Base-by-base conservation (phyloP, 2,113 vertebrate genomes). In the Bolborhynchus lineola region DNA sequence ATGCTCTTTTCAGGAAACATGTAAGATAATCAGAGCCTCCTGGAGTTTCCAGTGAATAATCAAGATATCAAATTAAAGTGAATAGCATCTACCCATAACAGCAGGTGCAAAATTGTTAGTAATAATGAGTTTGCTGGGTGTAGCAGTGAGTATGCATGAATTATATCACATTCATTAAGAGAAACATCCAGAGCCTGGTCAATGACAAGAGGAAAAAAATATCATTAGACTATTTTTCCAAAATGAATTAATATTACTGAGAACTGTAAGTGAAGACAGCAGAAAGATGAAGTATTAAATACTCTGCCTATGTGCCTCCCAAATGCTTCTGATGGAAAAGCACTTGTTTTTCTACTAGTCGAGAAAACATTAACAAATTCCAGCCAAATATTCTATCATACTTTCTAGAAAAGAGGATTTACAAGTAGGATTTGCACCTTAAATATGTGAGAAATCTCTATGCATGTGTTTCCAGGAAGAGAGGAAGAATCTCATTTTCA, bases 101-200 rank as follows among this genome's bases (percentile, higher is more conserved):
- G 97, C 97, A 98, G 97, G 97, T 98, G 97, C 96, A 97, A 96
- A 98, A 97, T 97, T 98, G 96, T 96, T 91, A 78, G 93, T 98
- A 97, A 98, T 98, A 97, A 97, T 75, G 96, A 94, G 95, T 98
- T 97, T 93, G 79, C 93, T 96, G 95, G 95, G 81, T 97, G 94
- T 96, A 96, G 95, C 96, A 98, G 97, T 97, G 97, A 97, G 97
- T 97, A 46, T 91, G 94, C 87, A 94, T 98, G 96, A 98, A 97
- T 98, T 96, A 97, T 77, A 25, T 94, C 15, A 67, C 68, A 46
- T 97, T 97, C 90, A 95, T 97, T 98, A 97, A 95, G 94, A 77
- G 78, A 92, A 86, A 86, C 63, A 69, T 92, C 97, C 80, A 71
- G 65, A 94, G 62, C 84, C 82, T 86, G 74, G 60, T 72, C 14